A percentile compares a stretch with the other conserved stretches of the same genome.
These are phyloP conservation scores for Caenorhabditis tropicalis DNA, from an alignment of 1,140 invertebrate genomes.

Conservation along the genomic window DNA sequence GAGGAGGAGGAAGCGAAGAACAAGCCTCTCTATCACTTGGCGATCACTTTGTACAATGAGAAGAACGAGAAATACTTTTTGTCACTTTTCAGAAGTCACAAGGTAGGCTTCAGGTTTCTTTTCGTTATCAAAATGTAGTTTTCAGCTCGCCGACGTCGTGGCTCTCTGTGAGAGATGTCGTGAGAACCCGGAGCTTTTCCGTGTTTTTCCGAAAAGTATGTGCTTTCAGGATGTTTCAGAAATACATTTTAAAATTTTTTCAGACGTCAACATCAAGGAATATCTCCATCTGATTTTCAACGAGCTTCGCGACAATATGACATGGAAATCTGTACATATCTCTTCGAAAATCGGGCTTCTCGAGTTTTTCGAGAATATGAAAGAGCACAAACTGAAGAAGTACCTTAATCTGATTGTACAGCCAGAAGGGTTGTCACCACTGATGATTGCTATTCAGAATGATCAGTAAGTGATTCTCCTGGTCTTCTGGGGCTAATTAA, in stretches of 20 bases:
- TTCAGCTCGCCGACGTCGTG: constrained; percentile 49
- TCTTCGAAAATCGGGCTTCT: constrained; percentile 34
- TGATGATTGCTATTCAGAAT: constrained; percentile 41
- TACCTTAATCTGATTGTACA: constrained; percentile 12
- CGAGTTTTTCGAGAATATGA: constrained; percentile 40
- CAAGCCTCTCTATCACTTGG: constrained; percentile 32
- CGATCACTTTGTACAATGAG: constrained; percentile 40
- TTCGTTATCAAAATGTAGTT: not conserved
- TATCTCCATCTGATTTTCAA: constrained; percentile 12
- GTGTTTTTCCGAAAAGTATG: constrained; percentile 47
- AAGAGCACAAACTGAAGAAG: not conserved
- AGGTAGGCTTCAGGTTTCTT: not conserved
- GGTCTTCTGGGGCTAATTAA: not conserved
- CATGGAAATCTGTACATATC: constrained; percentile 46
- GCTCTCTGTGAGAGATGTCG: constrained; percentile 46
- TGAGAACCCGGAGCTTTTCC: constrained; percentile 42
- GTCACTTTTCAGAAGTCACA: constrained; percentile 46
- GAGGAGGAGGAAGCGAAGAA: not conserved
- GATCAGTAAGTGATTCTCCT: not conserved
- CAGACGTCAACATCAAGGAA: constrained; percentile 45
- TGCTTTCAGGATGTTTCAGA: too few relatives aligned
- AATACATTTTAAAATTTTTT: too few relatives aligned
- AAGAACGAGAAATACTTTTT: constrained; percentile 21
- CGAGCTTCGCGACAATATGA: constrained; percentile 32
- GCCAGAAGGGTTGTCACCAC: constrained; percentile 30